Evolutionary conservation across 1,140 invertebrate genomes (phyloP).

Genomic region (Lasioglossum baleicum): DNA sequence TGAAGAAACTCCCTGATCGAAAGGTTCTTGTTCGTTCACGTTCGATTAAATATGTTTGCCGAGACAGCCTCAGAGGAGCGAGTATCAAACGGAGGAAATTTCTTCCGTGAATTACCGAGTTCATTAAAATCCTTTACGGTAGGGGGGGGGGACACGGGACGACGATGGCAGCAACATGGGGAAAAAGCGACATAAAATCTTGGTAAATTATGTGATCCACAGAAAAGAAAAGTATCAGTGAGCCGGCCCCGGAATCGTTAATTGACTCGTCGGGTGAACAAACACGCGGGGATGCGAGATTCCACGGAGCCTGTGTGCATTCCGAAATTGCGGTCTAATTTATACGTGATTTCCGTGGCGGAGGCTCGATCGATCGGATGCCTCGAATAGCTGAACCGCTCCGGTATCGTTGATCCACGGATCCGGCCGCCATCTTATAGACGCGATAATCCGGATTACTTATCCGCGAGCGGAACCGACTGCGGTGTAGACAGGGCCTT

Average conservation of each 20-base stretch:
- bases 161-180: too few relatives aligned
- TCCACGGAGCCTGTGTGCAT: background rate
- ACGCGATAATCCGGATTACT: slow-evolving; percentile 5
- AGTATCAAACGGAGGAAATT: too few relatives aligned
- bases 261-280: background rate
- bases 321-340: slow-evolving; percentile 1
- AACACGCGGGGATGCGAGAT: background rate
- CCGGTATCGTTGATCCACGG: background rate
- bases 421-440: background rate
- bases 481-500: background rate
- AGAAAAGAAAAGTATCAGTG: background rate
- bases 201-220: too few relatives aligned
- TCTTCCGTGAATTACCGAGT: too few relatives aligned
- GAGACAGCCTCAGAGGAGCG: too few relatives aligned
- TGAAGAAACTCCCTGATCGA: too few relatives aligned
- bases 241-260: background rate
- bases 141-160: too few relatives aligned
- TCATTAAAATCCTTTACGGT: too few relatives aligned
- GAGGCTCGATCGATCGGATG: background rate
- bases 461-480: background rate
- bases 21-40: too few relatives aligned
- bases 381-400: background rate
- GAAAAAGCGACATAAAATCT: too few relatives aligned
- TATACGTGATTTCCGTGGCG: background rate
- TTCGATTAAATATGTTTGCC: too few relatives aligned